Base-by-base conservation (phyloP, 2,888 invertebrate genomes). In the Cantharis rustica region DNA sequence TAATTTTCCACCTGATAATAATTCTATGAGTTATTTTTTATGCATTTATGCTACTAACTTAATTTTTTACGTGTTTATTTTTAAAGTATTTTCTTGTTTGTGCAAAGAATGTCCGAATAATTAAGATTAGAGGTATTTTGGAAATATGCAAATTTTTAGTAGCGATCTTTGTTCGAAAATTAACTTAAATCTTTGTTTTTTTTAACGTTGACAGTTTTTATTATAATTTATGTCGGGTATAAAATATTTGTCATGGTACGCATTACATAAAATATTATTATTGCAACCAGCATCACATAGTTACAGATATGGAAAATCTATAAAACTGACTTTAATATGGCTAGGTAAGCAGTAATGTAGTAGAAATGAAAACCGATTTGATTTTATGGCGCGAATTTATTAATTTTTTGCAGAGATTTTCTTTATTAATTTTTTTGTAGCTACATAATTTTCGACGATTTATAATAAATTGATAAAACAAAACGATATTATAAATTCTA, bases 11-110 rank as follows among this genome's bases (percentile, higher is more conserved):
- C 47, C 47, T 47, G 47, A 47, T 47, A 47, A 47, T 47, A 47
- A 47, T 47, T 47, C n/a, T 47, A n/a, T 47, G 47, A 47, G n/a
- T 47, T 47, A 47, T n/a, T 47, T 47, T 47, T 47, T 47, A 47
- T 47, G 47, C 47, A 47, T 47, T 16, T 17, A 72, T 69, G 47
- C 17, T 73, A 73, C 68, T 68, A 74, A 72, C 72, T 72, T 66
- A 47, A 47, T 47, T 47, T 47, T 47, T 47, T 47, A 47, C 47
- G 47, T 47, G 16, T 75, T 76, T 71, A 69, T 76, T 73, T 47
- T 26, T 3, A 27, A 13, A 3, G 16, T 13, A 17, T 66, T 20
- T 13, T 66, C 64, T 17, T 16, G 16, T 63, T 63, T 20, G 64
- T 3, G 16, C 47, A 47, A 47, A 20, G n/a, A 66, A 20, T 66